These are phyloP conservation scores for Pterois miles DNA, from an alignment of 2,797 vertebrate species.

Conservation along the genomic window DNA sequence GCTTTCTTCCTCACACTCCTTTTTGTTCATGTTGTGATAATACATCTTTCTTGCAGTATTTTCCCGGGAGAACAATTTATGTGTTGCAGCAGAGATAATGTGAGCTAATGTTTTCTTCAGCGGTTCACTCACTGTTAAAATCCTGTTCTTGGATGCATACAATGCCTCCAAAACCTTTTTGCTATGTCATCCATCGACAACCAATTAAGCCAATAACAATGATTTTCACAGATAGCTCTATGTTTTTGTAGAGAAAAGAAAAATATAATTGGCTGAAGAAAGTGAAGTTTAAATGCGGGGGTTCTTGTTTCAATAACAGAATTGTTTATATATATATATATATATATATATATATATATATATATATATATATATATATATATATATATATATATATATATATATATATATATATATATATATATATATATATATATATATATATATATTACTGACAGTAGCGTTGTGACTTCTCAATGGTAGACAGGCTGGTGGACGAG, in stretches of 20 bases:
- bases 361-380: too few relatives aligned
- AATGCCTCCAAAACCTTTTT: slow-evolving; percentile 46
- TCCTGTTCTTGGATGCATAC: slow-evolving; percentile 33
- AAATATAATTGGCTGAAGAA: slow-evolving; percentile 69
- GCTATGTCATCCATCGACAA: slow-evolving; percentile 44
- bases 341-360: too few relatives aligned
- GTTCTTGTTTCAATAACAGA: slow-evolving; percentile 48
- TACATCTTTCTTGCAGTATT: slow-evolving; percentile 49
- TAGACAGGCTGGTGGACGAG: slow-evolving; percentile 49
- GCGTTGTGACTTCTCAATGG: slow-evolving; percentile 61
- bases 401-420: too few relatives aligned
- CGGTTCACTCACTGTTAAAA: slow-evolving; percentile 22
- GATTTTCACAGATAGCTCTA: slow-evolving; percentile 36
- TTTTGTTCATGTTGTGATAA: slow-evolving; percentile 49
- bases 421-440: too few relatives aligned
- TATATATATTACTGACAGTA: slow-evolving; percentile 52
- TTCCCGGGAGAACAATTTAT: slow-evolving; percentile 38
- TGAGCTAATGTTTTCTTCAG: slow-evolving; percentile 53
- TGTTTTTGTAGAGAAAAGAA: slow-evolving; percentile 42
- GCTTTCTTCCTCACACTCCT: neutral
- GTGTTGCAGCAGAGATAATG: slow-evolving; percentile 43
- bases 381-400: too few relatives aligned
- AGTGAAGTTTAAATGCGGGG: slow-evolving; percentile 63
- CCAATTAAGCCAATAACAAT: slow-evolving; percentile 58
- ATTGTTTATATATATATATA: too few relatives aligned